These are phyloP conservation scores for Dendroctonus ponderosae DNA, from an alignment of 1,140 invertebrate genomes.

Conservation along the genomic window DNA sequence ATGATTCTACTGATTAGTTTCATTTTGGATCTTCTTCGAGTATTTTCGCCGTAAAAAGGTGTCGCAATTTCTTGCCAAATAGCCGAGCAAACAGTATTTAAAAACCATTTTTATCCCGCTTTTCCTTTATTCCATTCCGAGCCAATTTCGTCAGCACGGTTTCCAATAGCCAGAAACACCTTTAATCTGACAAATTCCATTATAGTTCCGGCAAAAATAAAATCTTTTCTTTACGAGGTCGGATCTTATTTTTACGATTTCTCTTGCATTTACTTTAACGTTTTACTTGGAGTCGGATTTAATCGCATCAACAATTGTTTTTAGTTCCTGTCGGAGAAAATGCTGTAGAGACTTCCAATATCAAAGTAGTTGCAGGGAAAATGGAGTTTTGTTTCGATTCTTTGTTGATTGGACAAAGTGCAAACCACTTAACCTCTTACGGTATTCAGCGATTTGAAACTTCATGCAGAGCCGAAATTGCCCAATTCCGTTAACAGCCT, in stretches of 20 bases:
- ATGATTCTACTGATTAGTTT: too few species aligned
- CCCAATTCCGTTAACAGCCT: neutral
- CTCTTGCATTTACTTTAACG: constrained; percentile 24
- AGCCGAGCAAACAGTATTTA: constrained; percentile 7
- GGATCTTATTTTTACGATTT: constrained; percentile 29
- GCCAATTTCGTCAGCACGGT: constrained; percentile 23
- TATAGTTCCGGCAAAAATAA: constrained; percentile 21
- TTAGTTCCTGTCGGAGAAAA: too few species aligned
- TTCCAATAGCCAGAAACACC: constrained; percentile 22
- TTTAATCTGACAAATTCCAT: constrained; percentile 31
- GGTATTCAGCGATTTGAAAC: too few species aligned
- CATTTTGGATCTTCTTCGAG: too few species aligned
- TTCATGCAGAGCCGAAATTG: too few species aligned
- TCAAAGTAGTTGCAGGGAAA: too few species aligned
- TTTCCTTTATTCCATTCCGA: neutral
- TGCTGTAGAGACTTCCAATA: too few species aligned
- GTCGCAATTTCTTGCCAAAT: too few species aligned
- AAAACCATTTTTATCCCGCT: constrained; percentile 5
- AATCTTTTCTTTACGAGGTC: constrained; percentile 27
- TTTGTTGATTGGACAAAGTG: too few species aligned
- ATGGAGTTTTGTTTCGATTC: too few species aligned
- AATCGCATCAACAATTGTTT: constrained; percentile 15
- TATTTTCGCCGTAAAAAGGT: too few species aligned
- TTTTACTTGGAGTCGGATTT: constrained; percentile 7
- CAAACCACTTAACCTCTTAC: too few species aligned